phyloP scores from a whole-genome alignment of 2,113 vertebrate species.

The Penelope pileata region DNA sequence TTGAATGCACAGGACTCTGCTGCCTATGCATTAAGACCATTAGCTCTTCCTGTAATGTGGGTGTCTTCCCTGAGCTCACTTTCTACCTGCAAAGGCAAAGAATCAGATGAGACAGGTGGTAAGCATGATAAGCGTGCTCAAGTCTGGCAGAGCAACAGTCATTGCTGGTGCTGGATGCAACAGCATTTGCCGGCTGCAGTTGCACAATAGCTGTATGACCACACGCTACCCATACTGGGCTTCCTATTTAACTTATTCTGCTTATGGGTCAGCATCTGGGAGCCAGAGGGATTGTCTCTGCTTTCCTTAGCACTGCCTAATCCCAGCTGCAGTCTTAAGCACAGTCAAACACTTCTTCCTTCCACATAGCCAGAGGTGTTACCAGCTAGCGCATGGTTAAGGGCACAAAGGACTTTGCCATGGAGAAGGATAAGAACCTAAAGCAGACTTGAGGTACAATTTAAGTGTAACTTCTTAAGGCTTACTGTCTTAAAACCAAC shows the following conservation, averaged over 20 bases:
- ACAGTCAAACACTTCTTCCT: neutral
- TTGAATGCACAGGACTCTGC: neutral
- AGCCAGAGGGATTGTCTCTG: neutral
- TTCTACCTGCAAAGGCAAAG: neutral
- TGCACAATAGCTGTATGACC: rapidly evolving
- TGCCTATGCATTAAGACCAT: neutral
- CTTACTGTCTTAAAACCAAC: neutral
- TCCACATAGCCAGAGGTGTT: neutral
- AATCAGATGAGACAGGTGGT: neutral
- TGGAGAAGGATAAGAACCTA: neutral
- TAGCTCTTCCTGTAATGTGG: neutral
- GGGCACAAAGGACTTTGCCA: neutral
- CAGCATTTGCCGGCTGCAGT: too few species aligned
- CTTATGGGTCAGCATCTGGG: neutral
- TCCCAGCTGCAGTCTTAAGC: too few species aligned
- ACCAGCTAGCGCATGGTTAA: neutral
- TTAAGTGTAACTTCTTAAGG: neutral
- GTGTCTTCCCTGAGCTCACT: neutral
- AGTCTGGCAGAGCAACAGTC: neutral
- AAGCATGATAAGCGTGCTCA: neutral
- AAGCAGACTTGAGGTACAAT: neutral
- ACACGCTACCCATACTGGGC: rapidly evolving
- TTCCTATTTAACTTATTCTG: neutral
- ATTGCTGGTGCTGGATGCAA: neutral
- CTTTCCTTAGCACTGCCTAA: neutral